phyloP scores from a whole-genome alignment of 2,888 invertebrate genomes.

The Tetheella fluctuosa region DNA sequence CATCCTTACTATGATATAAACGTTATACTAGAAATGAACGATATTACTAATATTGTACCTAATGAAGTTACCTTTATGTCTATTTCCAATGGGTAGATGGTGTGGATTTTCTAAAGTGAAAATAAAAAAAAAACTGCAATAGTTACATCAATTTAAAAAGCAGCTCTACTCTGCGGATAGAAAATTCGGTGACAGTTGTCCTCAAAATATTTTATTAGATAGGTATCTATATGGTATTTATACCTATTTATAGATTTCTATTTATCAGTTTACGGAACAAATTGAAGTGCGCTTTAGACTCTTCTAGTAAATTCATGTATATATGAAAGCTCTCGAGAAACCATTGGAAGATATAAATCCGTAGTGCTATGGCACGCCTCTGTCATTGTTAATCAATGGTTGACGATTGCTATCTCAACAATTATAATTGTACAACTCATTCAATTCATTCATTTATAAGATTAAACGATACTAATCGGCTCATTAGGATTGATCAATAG shows the following conservation, averaged over 20 bases:
- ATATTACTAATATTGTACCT: too few species aligned
- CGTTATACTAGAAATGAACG: slow-evolving; percentile 16
- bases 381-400: neutral
- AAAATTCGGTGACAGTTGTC: too few species aligned
- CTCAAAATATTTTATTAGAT: too few species aligned
- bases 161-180: too few species aligned
- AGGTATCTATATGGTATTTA: too few species aligned
- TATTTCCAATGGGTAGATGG: too few species aligned
- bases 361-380: neutral
- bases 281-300: neutral
- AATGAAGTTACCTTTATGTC: too few species aligned
- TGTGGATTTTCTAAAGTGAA: too few species aligned
- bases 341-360: neutral
- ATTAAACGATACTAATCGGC: neutral
- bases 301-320: neutral
- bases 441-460: slow-evolving; percentile 2
- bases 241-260: too few species aligned
- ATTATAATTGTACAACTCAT: slow-evolving; percentile 8
- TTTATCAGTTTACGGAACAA: too few species aligned
- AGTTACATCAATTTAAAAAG: too few species aligned
- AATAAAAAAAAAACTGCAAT: too few species aligned
- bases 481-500: neutral
- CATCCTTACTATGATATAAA: slow-evolving; percentile 31
- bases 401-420: slow-evolving; percentile 1
- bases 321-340: slow-evolving; percentile 1